A percentile compares a stretch with the other conserved stretches of the same genome.
Conservation (phyloP, 2,113 vertebrate species). For the Noturus placidus region DNA sequence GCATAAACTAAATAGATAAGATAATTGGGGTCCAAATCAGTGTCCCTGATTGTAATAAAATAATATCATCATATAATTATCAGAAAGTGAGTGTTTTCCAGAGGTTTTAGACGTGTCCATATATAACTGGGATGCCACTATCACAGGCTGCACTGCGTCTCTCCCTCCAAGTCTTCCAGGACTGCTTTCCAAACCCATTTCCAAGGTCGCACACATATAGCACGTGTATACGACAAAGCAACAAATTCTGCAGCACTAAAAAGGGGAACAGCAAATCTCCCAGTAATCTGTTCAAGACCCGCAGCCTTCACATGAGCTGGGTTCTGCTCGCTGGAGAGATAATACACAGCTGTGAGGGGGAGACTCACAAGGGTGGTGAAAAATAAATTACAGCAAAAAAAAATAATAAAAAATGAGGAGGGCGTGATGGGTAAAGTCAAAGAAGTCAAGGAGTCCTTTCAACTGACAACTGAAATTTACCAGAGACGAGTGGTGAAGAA, state of each 20-base stretch:
- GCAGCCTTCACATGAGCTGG: conserved; percentile 51
- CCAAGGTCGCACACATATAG: conserved; percentile 35
- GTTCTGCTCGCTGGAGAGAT: conserved; percentile 53
- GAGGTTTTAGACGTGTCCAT: neutral
- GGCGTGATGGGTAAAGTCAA: conserved; percentile 55
- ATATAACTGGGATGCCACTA: neutral
- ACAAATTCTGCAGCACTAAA: conserved; percentile 51
- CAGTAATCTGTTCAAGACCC: conserved; percentile 53
- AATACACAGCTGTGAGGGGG: conserved; percentile 58
- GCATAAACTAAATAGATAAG: neutral
- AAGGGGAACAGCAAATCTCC: conserved; percentile 46
- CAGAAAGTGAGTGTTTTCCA: neutral
- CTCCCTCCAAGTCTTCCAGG: neutral
- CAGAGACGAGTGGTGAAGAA: conserved; percentile 61
- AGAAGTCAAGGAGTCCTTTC: conserved; percentile 57
- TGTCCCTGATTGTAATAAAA: neutral
- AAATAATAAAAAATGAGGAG: conserved; percentile 44
- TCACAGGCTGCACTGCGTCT: neutral
- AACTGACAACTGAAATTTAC: conserved; percentile 64
- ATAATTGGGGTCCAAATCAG: neutral
- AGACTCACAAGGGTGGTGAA: conserved; percentile 52
- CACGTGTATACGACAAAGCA: neutral
- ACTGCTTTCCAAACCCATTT: conserved; percentile 30
- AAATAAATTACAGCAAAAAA: conserved; percentile 53
- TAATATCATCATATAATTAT: neutral